A percentile compares a stretch with the other conserved stretches of the same genome.
These are phyloP conservation scores for Eupleurogrammus muticus DNA, from an alignment of 2,797 vertebrate species.

Conservation along the genomic window DNA sequence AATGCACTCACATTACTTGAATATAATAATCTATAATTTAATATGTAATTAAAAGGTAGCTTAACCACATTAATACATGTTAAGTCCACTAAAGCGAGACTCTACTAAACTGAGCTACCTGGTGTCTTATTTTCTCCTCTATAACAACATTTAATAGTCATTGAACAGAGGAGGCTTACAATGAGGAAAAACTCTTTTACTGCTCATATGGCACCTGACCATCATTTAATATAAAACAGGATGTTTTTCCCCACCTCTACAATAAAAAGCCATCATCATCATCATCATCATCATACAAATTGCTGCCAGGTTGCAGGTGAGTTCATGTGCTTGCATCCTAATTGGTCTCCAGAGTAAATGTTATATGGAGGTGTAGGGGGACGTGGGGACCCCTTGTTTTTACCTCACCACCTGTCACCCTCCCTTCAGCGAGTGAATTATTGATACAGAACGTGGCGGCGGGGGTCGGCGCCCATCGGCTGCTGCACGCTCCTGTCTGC, in stretches of 20 bases:
- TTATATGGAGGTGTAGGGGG: constrained; percentile 2
- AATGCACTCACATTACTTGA: neutral
- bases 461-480: neutral
- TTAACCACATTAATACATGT: neutral
- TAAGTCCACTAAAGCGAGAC: neutral
- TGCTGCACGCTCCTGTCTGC: constrained; percentile 7
- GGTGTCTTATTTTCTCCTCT: neutral
- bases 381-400: neutral
- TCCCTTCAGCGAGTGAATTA: constrained; percentile 52
- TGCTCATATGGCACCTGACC: too few relatives aligned
- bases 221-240: neutral
- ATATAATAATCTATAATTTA: neutral
- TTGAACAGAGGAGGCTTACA: too few relatives aligned
- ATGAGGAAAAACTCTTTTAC: too few relatives aligned
- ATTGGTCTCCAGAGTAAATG: constrained; percentile 17
- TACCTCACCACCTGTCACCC: constrained; percentile 23
- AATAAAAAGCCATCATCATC: neutral
- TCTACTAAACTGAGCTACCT: neutral
- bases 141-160: neutral
- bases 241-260: neutral
- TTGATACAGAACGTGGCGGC: constrained; percentile 46
- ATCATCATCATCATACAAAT: neutral
- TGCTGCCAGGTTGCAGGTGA: neutral
- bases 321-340: neutral
- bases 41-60: neutral